Percentiles rank a stretch among this genome's conserved stretches.
These are phyloP conservation scores for Mercenaria mercenaria DNA, from an alignment of 1,140 invertebrate genomes.

Conservation along the genomic window DNA sequence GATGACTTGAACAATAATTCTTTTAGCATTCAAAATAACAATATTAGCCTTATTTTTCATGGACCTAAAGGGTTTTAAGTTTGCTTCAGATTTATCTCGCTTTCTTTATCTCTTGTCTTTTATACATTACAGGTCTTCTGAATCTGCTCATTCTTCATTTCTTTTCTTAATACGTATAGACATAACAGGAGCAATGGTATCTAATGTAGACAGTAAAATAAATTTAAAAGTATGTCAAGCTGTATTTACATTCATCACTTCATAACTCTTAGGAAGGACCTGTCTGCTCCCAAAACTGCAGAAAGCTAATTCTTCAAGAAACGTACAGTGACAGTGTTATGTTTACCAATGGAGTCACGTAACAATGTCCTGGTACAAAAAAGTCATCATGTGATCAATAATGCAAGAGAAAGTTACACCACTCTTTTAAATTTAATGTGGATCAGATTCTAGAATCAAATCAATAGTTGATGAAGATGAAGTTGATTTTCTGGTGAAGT, in stretches of 20 bases:
- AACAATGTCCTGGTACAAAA: not conserved
- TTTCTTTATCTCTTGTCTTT: constrained; percentile 12
- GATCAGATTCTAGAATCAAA: not conserved
- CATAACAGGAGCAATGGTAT: not conserved
- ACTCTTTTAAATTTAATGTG: not conserved
- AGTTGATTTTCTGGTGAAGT: not conserved
- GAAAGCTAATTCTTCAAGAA: too few relatives aligned
- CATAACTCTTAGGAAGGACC: not conserved
- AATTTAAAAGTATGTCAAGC: not conserved
- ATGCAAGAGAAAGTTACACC: not conserved
- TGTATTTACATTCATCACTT: not conserved
- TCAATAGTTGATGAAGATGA: not conserved
- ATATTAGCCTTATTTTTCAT: not conserved
- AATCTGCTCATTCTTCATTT: not conserved
- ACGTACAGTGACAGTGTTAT: not conserved
- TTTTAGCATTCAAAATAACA: not conserved
- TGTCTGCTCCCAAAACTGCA: not conserved
- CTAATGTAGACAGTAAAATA: not conserved
- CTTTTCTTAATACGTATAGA: not conserved
- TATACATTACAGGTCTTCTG: not conserved
- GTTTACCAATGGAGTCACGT: not conserved
- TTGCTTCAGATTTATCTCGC: too few relatives aligned
- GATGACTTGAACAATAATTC: not conserved
- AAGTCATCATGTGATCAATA: not conserved
- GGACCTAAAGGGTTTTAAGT: not conserved